Conservation (phyloP, 37 sponge, comb jelly and placozoan genomes). For the Bolinopsis microptera region DNA sequence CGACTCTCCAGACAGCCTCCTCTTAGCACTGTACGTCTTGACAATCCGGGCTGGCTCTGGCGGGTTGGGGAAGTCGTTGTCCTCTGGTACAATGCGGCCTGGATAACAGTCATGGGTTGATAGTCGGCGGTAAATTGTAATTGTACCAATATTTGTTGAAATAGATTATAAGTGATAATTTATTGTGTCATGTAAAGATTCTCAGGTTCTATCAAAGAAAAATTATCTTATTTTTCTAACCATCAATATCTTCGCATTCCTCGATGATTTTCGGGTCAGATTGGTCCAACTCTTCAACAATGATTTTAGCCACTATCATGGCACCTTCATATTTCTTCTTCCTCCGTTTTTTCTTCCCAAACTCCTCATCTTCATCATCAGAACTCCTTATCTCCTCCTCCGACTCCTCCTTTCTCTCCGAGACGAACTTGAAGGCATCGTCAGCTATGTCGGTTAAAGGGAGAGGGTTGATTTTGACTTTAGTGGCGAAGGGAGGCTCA, state of each 20-base stretch:
- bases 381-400: neutral
- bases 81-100: neutral
- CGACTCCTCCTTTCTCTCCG: neutral
- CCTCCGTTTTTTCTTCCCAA: neutral
- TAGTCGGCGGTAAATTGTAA: no score
- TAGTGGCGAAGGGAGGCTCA: no score
- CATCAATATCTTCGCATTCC: neutral
- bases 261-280: slow-evolving; percentile 1
- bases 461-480: neutral
- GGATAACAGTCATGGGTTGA: no score
- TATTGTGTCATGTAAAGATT: no score
- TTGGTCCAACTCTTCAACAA: neutral
- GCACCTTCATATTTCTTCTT: neutral
- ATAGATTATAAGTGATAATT: no score
- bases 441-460: neutral
- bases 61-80: neutral
- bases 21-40: neutral
- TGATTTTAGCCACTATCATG: slow-evolving; percentile 13
- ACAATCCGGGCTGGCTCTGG: slow-evolving; percentile 7
- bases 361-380: neutral
- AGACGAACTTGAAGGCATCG: neutral
- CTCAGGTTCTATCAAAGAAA: no score
- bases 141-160: no score
- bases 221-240: neutral
- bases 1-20: neutral